Evolutionary conservation across 2,797 vertebrate species (phyloP).

Genomic region (Liparis tanakae): DNA sequence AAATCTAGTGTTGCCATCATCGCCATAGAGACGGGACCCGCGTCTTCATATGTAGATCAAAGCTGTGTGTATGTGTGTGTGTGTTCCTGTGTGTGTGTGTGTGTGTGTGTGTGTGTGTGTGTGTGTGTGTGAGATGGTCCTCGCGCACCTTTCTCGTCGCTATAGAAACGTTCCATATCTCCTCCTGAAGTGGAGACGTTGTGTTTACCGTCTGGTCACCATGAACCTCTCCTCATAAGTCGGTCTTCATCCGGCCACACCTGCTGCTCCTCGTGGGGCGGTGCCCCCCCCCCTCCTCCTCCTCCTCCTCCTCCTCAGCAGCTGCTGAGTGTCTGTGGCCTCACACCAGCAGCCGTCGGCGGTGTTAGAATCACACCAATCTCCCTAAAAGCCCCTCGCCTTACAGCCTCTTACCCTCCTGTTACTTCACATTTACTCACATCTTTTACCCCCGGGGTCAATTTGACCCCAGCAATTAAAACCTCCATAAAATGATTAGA

Average conservation of each 20-base stretch:
- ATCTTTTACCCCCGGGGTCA: no score
- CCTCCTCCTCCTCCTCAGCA: conserved; percentile 55
- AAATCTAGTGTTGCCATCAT: background rate
- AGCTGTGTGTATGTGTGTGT: no score
- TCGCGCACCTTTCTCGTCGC: no score
- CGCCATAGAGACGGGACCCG: background rate
- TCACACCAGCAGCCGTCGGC: conserved; percentile 30
- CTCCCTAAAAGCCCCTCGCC: conserved; percentile 48
- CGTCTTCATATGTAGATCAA: background rate
- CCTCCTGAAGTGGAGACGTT: background rate
- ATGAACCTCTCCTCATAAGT: background rate
- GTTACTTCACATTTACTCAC: no score
- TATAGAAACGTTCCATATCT: conserved; percentile 15
- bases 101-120: no score
- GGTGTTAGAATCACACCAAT: conserved; percentile 43
- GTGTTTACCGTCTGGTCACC: background rate
- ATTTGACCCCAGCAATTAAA: no score
- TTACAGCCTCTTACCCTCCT: conserved; percentile 57
- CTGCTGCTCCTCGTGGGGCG: conserved; percentile 72
- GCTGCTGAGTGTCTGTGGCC: conserved; percentile 61
- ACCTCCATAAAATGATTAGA: no score
- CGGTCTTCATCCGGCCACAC: conserved; percentile 43
- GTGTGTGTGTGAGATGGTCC: background rate
- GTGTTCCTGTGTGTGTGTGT: no score
- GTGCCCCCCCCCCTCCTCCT: conserved; percentile 77